Percentiles rank a stretch among this genome's conserved stretches.
These are phyloP conservation scores for Tiliacea aurago DNA, from an alignment of 2,888 invertebrate species.

Conservation along the genomic window DNA sequence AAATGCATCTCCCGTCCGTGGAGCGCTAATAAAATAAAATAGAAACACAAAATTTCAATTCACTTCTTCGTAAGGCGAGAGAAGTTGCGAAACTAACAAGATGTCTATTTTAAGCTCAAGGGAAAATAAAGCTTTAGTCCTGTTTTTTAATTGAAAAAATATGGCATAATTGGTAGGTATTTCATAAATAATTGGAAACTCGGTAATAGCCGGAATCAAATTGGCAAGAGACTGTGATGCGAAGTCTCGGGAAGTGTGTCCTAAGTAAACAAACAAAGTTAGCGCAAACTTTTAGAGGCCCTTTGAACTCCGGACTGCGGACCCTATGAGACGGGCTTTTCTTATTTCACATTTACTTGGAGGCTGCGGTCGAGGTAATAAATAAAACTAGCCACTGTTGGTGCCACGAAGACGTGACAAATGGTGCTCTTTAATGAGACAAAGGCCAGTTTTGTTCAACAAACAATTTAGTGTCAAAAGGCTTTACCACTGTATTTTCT, in stretches of 20 bases:
- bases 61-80: slow-evolving; percentile 37
- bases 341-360: slow-evolving; percentile 52
- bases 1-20: slow-evolving; percentile 23
- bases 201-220: slow-evolving; percentile 58
- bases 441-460: slow-evolving; percentile 19
- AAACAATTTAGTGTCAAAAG: slow-evolving; percentile 11
- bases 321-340: slow-evolving; percentile 47
- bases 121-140: slow-evolving; percentile 37
- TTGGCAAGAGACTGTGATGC: slow-evolving; percentile 40
- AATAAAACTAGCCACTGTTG: slow-evolving; percentile 36
- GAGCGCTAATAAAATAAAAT: slow-evolving; percentile 49
- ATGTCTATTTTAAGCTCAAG: slow-evolving; percentile 32
- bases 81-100: slow-evolving; percentile 41
- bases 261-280: slow-evolving; percentile 65
- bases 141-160: slow-evolving; percentile 47
- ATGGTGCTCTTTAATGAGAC: slow-evolving; percentile 47
- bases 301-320: slow-evolving; percentile 48
- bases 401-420: slow-evolving; percentile 19
- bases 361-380: slow-evolving; percentile 17
- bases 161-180: slow-evolving; percentile 44
- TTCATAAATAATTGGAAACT: slow-evolving; percentile 56
- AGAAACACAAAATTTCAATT: slow-evolving; percentile 56
- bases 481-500: background rate
- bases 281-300: slow-evolving; percentile 62
- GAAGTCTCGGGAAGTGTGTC: slow-evolving; percentile 46